Base-by-base conservation (phyloP, 2,888 invertebrate species). In the Caenorhabditis sinica region DNA sequence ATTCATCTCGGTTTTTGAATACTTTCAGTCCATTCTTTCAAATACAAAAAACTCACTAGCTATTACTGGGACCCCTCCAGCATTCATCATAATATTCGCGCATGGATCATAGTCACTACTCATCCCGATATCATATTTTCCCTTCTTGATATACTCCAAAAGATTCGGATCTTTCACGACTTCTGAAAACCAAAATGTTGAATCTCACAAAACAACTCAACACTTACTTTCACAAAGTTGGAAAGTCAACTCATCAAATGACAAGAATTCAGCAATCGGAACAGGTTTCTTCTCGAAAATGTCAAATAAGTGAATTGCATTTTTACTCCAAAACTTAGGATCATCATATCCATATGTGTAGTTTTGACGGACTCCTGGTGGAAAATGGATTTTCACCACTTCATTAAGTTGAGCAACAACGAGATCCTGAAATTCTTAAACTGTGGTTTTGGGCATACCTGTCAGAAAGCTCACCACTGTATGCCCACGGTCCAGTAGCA, bases 51-150 rank as follows among this genome's bases (percentile, higher is more conserved):
- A 66, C 71, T 73, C 20, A 84, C 85, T 75, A 5, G 79, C 85
- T 65, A 43, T 82, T 1, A 68, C 61, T 63, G 81, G 77, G 43
- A 85, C 69, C 9, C 77, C 73, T n/a, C 82, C 85, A 0, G 80
- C 74, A n/a, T 71, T 63, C 73, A 85, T 73, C 60, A 85, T 69
- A 6, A 79, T 65, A 56, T 66, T 69, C 1, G 75, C 82, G 56
- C 85, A 85, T n/a, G 82, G 80, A 73, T 85, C 85, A 68, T 79
- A 85, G 36, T 82, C 82, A 66, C 73, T 85, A 36, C 65, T 69
- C 11, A 85, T 28, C 20, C 77, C 85, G 49, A 85, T 79, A 43
- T 85, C 77, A 43, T 82, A 85, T 0, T 85, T 49, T 4, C 75
- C 82, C 3, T 68, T 36, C 33, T 76, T 66, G 13, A 85, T 45